phyloP scores from a whole-genome alignment of 2,113 vertebrate genomes.

The Agelaius tricolor region DNA sequence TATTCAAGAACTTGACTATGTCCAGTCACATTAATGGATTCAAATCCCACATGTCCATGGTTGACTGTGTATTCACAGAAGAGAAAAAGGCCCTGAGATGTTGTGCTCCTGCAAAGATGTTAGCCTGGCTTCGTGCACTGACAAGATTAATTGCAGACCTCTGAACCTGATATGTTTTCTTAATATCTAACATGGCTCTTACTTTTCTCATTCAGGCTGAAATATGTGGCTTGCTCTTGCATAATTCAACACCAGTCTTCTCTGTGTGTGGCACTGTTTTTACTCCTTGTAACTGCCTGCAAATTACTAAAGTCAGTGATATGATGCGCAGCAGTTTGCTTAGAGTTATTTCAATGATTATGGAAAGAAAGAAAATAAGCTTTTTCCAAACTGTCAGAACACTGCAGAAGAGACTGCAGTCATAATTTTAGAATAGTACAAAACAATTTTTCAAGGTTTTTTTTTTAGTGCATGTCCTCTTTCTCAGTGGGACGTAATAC shows the following conservation, averaged over 20 bases:
- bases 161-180: conserved; percentile 64
- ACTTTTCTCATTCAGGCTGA: conserved; percentile 37
- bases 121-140: conserved; percentile 9
- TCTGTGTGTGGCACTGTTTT: conserved; percentile 15
- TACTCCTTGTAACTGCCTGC: not conserved
- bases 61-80: not conserved
- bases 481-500: not conserved
- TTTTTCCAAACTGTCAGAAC: not conserved
- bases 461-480: not conserved
- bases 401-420: not conserved
- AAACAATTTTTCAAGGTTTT: not conserved
- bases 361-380: not conserved
- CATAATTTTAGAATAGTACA: not conserved
- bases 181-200: conserved; percentile 57
- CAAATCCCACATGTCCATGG: not conserved
- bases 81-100: not conserved
- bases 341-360: not conserved
- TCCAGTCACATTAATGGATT: conserved; percentile 40
- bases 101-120: not conserved
- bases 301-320: conserved; percentile 8
- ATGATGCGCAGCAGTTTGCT: not conserved
- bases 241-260: conserved; percentile 58
- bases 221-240: conserved; percentile 38
- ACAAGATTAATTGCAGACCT: conserved; percentile 76
- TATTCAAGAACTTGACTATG: conserved; percentile 12